Conservation (phyloP, 2,113 vertebrate species). For the Pachypanchax playfairii region DNA sequence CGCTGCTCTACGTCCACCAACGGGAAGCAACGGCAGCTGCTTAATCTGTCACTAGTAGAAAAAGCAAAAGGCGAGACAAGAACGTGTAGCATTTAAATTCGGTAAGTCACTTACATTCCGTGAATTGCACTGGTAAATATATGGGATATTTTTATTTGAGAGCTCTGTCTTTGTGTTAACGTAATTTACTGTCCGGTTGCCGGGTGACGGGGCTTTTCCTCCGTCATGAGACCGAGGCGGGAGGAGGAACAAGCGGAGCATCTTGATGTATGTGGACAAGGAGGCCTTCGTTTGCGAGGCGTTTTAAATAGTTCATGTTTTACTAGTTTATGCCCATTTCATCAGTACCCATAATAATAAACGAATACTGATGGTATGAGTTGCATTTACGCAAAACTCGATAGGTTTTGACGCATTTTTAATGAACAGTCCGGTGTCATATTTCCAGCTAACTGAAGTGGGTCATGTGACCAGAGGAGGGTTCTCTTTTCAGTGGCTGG, state of each 20-base stretch:
- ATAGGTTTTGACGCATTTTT: constrained; percentile 47
- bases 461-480: constrained; percentile 45
- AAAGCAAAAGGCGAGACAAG: constrained; percentile 50
- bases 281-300: constrained; percentile 28
- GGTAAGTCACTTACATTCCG: constrained; percentile 51
- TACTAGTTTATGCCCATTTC: not conserved
- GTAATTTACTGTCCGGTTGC: not conserved
- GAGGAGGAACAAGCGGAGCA: constrained; percentile 49
- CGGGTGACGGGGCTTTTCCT: constrained; percentile 41
- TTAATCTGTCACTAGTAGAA: constrained; percentile 51
- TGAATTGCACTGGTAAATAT: accelerated
- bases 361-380: no score
- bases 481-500: not conserved
- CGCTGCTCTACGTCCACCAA: constrained; percentile 47
- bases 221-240: constrained; percentile 77
- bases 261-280: constrained; percentile 20
- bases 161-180: not conserved
- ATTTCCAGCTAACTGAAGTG: not conserved
- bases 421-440: constrained; percentile 55
- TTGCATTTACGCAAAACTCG: constrained; percentile 3
- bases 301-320: not conserved
- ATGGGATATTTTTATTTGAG: not conserved
- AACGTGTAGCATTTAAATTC: constrained; percentile 4
- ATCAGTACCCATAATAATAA: no score
- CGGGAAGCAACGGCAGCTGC: constrained; percentile 65